A percentile compares a stretch with the other conserved stretches of the same genome.
Evolutionary conservation across 2,113 vertebrate genomes (phyloP).

Genomic region (Alethe diademata): DNA sequence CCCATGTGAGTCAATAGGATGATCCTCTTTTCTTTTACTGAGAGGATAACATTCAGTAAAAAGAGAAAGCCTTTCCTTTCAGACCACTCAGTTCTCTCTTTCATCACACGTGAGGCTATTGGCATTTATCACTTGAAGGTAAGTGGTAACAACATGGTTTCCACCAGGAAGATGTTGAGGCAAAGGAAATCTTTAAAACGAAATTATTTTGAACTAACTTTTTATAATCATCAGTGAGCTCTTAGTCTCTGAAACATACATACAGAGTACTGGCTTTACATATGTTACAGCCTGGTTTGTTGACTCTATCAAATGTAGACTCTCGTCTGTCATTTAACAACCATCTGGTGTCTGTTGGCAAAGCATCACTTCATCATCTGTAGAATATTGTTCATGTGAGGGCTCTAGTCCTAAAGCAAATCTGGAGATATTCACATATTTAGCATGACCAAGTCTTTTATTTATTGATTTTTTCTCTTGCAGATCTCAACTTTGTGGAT

Average conservation of each 20-base stretch:
- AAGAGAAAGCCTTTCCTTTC: neutral
- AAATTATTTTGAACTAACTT: neutral
- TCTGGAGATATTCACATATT: neutral
- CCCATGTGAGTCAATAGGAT: neutral
- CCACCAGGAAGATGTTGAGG: neutral
- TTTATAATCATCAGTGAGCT: neutral
- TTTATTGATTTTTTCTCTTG: neutral
- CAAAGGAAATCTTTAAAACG: neutral
- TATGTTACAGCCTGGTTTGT: constrained; percentile 16
- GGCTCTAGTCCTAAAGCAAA: neutral
- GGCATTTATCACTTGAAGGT: neutral
- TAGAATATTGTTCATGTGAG: constrained; percentile 14
- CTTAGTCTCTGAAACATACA: neutral
- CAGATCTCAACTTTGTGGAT: neutral
- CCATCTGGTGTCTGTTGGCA: constrained; percentile 58
- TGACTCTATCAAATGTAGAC: constrained; percentile 36
- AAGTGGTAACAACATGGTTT: neutral
- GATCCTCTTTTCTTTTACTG: neutral
- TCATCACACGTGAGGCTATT: neutral
- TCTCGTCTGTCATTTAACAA: constrained; percentile 44
- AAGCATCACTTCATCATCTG: constrained; percentile 25
- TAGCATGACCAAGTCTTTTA: neutral
- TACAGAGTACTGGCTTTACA: neutral
- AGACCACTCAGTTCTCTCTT: neutral
- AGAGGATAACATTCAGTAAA: neutral